Percentiles rank a stretch among this genome's conserved stretches.
These are phyloP conservation scores for Falco columbarius DNA, from an alignment of 2,797 vertebrate genomes.

Conservation along the genomic window DNA sequence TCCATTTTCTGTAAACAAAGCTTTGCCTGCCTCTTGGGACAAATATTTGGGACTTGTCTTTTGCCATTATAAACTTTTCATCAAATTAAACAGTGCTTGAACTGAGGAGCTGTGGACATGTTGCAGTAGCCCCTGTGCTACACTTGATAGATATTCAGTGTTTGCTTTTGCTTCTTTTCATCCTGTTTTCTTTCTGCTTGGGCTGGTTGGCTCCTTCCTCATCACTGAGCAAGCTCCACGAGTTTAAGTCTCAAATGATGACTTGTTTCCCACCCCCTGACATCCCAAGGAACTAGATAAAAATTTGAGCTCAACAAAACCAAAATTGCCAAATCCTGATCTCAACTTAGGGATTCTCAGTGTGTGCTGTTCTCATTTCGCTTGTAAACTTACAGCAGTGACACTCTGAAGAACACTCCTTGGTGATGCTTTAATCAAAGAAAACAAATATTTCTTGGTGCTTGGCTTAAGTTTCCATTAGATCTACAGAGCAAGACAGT, in stretches of 20 bases:
- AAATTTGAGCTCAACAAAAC: not conserved
- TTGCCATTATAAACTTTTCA: not conserved
- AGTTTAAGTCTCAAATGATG: not conserved
- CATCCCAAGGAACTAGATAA: not conserved
- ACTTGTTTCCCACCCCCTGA: not conserved
- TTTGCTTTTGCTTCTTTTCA: not conserved
- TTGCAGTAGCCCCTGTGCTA: rapidly evolving
- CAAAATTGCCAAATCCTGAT: not conserved
- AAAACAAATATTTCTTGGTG: not conserved
- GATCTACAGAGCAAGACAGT: not conserved
- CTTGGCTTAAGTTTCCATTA: not conserved
- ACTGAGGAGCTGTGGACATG: not conserved
- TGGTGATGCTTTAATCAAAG: not conserved
- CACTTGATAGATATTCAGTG: not conserved
- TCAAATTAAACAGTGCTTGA: not conserved
- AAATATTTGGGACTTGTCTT: not conserved
- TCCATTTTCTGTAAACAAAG: not conserved
- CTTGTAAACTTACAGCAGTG: not conserved
- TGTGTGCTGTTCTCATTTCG: not conserved
- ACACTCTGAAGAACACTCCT: not conserved
- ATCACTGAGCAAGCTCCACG: not conserved
- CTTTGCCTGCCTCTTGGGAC: not conserved
- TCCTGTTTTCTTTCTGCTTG: not conserved
- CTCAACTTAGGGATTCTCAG: not conserved
- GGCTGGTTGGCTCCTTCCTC: not conserved